Evolutionary conservation across 2,113 vertebrate species (phyloP).

Genomic region (Megaptera novaeangliae): DNA sequence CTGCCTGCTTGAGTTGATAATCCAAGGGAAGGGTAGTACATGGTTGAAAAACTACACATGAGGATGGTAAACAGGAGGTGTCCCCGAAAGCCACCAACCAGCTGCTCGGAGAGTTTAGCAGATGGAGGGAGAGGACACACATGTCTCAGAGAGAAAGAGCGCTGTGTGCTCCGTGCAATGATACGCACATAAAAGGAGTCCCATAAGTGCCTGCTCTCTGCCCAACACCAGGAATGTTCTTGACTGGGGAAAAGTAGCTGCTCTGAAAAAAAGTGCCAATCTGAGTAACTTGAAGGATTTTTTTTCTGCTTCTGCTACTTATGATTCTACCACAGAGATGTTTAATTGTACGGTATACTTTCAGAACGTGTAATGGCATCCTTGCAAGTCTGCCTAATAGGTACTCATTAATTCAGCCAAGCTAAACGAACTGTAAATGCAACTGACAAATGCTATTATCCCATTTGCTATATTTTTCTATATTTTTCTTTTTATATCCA

Average conservation of each 20-base stretch:
- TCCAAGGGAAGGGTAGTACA: background rate
- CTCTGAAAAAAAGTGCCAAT: constrained; percentile 33
- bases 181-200: background rate
- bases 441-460: constrained; percentile 73
- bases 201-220: background rate
- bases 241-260: background rate
- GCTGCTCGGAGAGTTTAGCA: background rate
- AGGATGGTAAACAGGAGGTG: background rate
- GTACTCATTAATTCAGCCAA: constrained; percentile 77
- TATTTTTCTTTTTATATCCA: constrained; percentile 69
- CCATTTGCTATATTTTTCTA: constrained; percentile 44
- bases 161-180: background rate
- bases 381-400: constrained; percentile 70
- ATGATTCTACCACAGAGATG: constrained; percentile 56
- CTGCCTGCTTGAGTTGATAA: background rate
- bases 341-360: constrained; percentile 66
- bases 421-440: constrained; percentile 73
- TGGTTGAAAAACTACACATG: background rate
- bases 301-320: constrained; percentile 58
- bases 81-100: background rate
- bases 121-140: background rate
- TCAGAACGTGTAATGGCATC: constrained; percentile 44
- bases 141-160: background rate
- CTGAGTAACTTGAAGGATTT: background rate
- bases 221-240: background rate